Evolutionary conservation across 1,140 invertebrate genomes (phyloP), one percentile per base, ranked within the genome.

Genomic region (Anadara kagoshimensis): DNA sequence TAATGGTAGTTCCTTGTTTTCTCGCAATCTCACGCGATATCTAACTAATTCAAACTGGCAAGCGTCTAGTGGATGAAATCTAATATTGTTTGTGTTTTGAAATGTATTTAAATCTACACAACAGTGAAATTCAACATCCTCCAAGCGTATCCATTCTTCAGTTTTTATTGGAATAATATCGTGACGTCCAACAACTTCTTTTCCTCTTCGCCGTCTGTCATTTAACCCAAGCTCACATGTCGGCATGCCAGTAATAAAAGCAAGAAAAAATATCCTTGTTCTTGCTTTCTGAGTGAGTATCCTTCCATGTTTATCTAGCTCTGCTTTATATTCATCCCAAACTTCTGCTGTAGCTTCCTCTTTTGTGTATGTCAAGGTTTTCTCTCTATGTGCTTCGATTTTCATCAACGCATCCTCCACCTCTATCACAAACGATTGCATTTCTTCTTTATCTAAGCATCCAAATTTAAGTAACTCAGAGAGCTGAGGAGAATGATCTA

Each of bases 161-260:
- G 98, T 99, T 68, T 97, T 96, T 43, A 99, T 97, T 11, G 98
- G 98, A 83, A 99, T 98, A 85, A 99, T 99, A 89, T 99, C 98
- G 88, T 99, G 97, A 20, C 98, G 91, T 0, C 98, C 97, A 0
- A 99, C 98, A 18, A 99, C 97, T 92, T 99, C 98, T 90, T 97
- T 97, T 11, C 98, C 98, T 90, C 99, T 96, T 11, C 98, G 91
- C 86, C 94, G 92, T 91, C 98, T 93, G 87, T 99, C 98, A 89
- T 99, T 99, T 16, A 99, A 93, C 14, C 98, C 98, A 71, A 99
- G 90, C 89, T 99, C 98, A 62, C 99, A 94, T 83, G 96, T 94
- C 4, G 97, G 97, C 81, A 85, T 85, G 78, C 91, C 92, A 71
- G 92, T 92, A 10, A 93, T 80, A 88, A 99, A 99, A 53, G 96